Evolutionary conservation across 2,113 vertebrate species (phyloP).

Genomic region (Petrocephalus microphthalmus): DNA sequence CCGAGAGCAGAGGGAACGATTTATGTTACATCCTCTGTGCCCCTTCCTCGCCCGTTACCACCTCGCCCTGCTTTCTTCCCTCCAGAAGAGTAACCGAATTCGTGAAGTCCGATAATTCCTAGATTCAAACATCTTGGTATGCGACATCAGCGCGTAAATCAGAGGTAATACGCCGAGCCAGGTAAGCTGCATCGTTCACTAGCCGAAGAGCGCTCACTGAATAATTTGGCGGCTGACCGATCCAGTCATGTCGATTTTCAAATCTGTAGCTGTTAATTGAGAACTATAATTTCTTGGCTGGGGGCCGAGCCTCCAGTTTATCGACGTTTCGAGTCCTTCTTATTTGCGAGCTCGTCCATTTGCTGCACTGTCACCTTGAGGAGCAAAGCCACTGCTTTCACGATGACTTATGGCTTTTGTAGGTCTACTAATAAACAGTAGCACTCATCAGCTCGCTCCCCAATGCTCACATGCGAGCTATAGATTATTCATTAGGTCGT

Average conservation of each 20-base stretch:
- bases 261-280: neutral
- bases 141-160: neutral
- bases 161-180: neutral
- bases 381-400: neutral
- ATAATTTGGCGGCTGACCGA: neutral
- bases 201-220: neutral
- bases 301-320: neutral
- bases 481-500: neutral
- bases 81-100: slow-evolving; percentile 45
- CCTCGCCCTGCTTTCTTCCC: slow-evolving; percentile 17
- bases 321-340: neutral
- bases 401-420: too few relatives aligned
- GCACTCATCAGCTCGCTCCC: neutral
- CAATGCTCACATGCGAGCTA: neutral
- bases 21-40: slow-evolving; percentile 64
- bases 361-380: neutral
- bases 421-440: neutral
- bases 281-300: neutral
- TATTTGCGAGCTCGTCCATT: neutral
- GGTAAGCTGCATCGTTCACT: neutral
- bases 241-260: neutral
- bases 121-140: neutral
- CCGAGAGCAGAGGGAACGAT: slow-evolving; percentile 38
- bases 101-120: slow-evolving; percentile 36
- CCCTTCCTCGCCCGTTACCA: slow-evolving; percentile 25